Base-by-base conservation (phyloP, 2,113 vertebrate species). In the Bufo bufo region DNA sequence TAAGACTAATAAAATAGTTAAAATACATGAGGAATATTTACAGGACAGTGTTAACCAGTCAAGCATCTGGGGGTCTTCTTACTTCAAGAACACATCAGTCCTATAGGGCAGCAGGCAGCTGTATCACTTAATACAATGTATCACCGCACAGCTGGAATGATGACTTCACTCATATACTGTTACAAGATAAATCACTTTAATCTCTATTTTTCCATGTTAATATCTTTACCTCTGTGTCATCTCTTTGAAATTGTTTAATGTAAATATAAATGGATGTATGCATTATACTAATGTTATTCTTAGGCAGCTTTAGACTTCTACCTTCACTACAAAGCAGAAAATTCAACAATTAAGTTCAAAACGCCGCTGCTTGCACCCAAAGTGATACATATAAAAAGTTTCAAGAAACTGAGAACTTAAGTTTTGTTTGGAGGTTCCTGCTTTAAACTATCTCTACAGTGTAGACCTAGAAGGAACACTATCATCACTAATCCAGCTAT, bases 41-140 rank as follows among this genome's bases (percentile, higher is more conserved):
- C 80, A 49, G 49, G 59, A 65, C n/a, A 23, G 50, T 20, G 50
- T 17, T 50, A 49, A 84, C 71, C 1, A 33, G 43, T 43, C 20
- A 84, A 72, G 43, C 82, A 84, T 84, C 82, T 84, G 82, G 13
- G 45, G 82, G 47, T 50, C 65, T 66, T 56, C 19, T 13, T 69
- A 49, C 47, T 71, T 49, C 50, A 84, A 69, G 50, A 84, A 72
- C 82, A 84, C 49, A 72, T 17, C 45, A 43, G 59, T 49, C 81
- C 61, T 66, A 49, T 14, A 11, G 58, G 33, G 59, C 4, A 82
- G 50, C 45, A 82, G 17, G 47, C 61, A 65, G 81, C 59, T 82
- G 81, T 50, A 52, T 83, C 49, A 65, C 52, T 47, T 10, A 50
- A 83, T 69, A 14, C 61, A 23, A 66, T 19, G 7, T 19, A 19